Evolutionary conservation across 2,888 invertebrate species (phyloP).

Genomic region (Synergus laeviventris): DNA sequence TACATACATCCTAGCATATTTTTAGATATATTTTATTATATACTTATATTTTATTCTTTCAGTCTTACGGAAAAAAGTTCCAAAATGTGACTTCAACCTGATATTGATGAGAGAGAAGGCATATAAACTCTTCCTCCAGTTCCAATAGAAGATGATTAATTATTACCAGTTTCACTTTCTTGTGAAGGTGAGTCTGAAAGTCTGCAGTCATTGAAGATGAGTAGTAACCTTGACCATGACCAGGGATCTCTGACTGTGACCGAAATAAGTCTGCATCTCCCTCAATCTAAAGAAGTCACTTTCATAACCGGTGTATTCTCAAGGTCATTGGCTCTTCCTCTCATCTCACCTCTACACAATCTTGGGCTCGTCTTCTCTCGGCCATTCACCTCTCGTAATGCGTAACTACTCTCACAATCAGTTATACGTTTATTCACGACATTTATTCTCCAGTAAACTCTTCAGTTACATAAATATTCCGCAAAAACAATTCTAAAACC

Average conservation of each 20-base stretch:
- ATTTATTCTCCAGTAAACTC: neutral
- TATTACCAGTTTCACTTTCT: slow-evolving; percentile 24
- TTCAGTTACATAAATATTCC: neutral
- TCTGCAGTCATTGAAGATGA: slow-evolving; percentile 60
- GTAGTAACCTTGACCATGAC: slow-evolving; percentile 66
- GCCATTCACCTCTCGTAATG: slow-evolving; percentile 47
- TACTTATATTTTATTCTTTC: too few species aligned
- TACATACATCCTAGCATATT: too few species aligned
- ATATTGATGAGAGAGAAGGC: neutral
- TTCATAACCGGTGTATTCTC: slow-evolving; percentile 56
- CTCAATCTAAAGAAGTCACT: slow-evolving; percentile 55
- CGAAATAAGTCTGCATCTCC: slow-evolving; percentile 59
- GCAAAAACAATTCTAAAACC: neutral
- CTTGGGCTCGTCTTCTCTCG: slow-evolving; percentile 51
- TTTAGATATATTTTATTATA: too few species aligned
- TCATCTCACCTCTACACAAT: slow-evolving; percentile 42
- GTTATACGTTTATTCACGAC: neutral
- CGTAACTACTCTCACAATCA: neutral
- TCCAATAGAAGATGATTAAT: slow-evolving; percentile 2
- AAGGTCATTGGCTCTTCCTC: slow-evolving; percentile 60
- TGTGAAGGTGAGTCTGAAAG: slow-evolving; percentile 51
- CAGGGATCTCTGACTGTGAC: slow-evolving; percentile 54
- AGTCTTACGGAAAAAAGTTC: too few species aligned
- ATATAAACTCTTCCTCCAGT: neutral
- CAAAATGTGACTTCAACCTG: too few species aligned